phyloP scores from a whole-genome alignment of 2,888 invertebrate species.

The Cistogaster globosa region DNA sequence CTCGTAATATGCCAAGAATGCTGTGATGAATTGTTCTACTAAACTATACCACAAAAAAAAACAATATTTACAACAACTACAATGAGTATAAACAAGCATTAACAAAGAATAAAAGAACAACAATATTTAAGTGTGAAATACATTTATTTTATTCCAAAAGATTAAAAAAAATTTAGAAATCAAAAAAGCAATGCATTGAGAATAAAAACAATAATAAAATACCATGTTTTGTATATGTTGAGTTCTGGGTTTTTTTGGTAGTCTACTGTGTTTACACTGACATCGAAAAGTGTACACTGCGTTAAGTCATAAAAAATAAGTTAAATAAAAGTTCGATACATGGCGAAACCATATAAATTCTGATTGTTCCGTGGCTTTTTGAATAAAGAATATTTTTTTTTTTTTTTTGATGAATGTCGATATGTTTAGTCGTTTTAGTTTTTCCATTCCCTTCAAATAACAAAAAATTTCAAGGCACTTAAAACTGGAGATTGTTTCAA shows the following conservation, averaged over 20 bases:
- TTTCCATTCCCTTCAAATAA: too few species aligned
- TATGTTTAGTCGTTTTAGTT: too few species aligned
- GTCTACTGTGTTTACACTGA: slow-evolving; percentile 10
- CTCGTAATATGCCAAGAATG: slow-evolving; percentile 69
- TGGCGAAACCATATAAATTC: too few species aligned
- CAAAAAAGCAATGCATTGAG: slow-evolving; percentile 5
- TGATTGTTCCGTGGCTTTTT: too few species aligned
- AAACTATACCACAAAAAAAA: slow-evolving; percentile 47
- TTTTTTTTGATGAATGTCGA: too few species aligned
- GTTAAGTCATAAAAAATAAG: not conserved
- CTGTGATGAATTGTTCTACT: slow-evolving; percentile 69
- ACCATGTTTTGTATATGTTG: slow-evolving; percentile 43
- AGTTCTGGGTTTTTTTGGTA: slow-evolving; percentile 6
- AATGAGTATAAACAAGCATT: slow-evolving; percentile 19
- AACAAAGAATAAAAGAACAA: slow-evolving; percentile 23
- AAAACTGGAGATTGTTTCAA: too few species aligned
- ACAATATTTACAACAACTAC: slow-evolving; percentile 18
- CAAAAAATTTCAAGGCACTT: too few species aligned
- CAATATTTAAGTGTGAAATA: slow-evolving; percentile 67
- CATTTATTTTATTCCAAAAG: slow-evolving; percentile 54
- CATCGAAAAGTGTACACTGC: not conserved
- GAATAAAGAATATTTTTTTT: too few species aligned
- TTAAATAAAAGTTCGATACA: too few species aligned
- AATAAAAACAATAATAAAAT: slow-evolving; percentile 60
- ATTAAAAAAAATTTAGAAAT: slow-evolving; percentile 2